A percentile compares a stretch with the other conserved stretches of the same genome.
phyloP scores from a whole-genome alignment of 1,140 invertebrate genomes.

The Hycleus cichorii region DNA sequence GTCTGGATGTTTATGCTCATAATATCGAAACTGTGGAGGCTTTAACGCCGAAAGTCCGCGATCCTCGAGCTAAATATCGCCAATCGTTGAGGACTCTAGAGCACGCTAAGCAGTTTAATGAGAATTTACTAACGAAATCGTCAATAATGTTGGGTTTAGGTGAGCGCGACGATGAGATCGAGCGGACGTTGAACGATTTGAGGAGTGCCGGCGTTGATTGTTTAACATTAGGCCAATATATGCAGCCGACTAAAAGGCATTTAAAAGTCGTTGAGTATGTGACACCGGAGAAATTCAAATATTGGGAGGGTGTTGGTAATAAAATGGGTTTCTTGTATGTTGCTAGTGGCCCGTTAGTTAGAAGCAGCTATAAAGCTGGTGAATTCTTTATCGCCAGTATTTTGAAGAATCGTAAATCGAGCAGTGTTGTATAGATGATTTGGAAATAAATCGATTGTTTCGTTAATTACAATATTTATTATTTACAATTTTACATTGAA shows the following conservation, averaged over 20 bases:
- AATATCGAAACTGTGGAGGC: constrained; percentile 94
- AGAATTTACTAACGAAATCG: constrained; percentile 88
- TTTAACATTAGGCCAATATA: constrained; percentile 96
- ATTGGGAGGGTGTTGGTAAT: constrained; percentile 82
- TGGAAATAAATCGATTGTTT: background rate
- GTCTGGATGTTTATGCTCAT: constrained; percentile 92
- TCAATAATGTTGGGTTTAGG: constrained; percentile 98
- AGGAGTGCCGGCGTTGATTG: constrained; percentile 80
- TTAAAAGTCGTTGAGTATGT: constrained; percentile 96
- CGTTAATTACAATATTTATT: constrained; percentile 19
- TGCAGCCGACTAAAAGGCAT: constrained; percentile 97
- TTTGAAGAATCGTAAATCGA: constrained; percentile 50
- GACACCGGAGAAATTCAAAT: constrained; percentile 88
- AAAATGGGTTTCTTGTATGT: constrained; percentile 93
- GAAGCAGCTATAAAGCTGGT: constrained; percentile 96
- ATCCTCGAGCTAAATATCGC: constrained; percentile 73
- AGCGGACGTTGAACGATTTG: constrained; percentile 81
- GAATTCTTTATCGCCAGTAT: constrained; percentile 84
- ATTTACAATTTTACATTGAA: constrained; percentile 35
- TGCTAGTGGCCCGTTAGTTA: constrained; percentile 92
- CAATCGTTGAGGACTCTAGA: constrained; percentile 81
- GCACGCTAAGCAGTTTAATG: constrained; percentile 72
- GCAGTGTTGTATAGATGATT: constrained; percentile 7
- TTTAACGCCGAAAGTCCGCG: constrained; percentile 84
- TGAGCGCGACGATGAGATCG: constrained; percentile 86